These are phyloP conservation scores for Danio jaintianensis DNA, from an alignment of 2,797 vertebrate genomes.

Conservation along the genomic window DNA sequence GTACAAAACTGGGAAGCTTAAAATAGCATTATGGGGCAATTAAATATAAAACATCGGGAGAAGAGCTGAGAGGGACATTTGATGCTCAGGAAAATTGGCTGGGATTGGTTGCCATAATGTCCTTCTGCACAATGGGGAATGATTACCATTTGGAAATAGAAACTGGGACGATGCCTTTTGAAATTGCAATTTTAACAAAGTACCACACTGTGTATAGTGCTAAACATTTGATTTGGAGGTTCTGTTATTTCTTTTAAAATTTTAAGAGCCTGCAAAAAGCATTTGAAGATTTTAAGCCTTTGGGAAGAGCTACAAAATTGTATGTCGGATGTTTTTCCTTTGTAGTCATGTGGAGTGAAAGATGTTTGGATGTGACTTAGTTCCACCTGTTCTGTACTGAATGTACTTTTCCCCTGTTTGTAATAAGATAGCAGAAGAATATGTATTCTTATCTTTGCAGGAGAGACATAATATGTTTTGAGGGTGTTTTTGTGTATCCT, in stretches of 20 bases:
- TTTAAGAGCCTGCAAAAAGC: conserved; percentile 61
- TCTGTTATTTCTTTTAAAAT: conserved; percentile 70
- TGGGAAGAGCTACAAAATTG: conserved; percentile 60
- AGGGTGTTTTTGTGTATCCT: conserved; percentile 17
- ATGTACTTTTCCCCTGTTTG: conserved; percentile 48
- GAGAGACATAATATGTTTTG: conserved; percentile 5
- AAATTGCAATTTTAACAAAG: conserved; percentile 40
- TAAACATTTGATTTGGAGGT: conserved; percentile 62
- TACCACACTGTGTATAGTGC: conserved; percentile 45
- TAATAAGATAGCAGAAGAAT: conserved; percentile 8
- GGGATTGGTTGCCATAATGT: conserved; percentile 51
- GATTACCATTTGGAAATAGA: conserved; percentile 69
- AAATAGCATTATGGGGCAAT: conserved; percentile 30
- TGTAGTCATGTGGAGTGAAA: conserved; percentile 1
- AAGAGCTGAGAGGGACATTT: conserved; percentile 48
- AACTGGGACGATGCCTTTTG: conserved; percentile 41
- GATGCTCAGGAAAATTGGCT: conserved; percentile 22
- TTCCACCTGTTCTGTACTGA: conserved; percentile 31
- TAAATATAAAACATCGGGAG: conserved; percentile 46
- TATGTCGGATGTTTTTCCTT: conserved; percentile 18
- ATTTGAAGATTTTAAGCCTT: conserved; percentile 43
- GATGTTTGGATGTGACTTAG: conserved; percentile 37
- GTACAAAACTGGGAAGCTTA: conserved; percentile 51
- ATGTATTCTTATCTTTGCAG: conserved; percentile 17
- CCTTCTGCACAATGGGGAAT: conserved; percentile 50